phyloP scores from a whole-genome alignment of 2,888 invertebrate genomes.

The Ernsta delagoae region DNA sequence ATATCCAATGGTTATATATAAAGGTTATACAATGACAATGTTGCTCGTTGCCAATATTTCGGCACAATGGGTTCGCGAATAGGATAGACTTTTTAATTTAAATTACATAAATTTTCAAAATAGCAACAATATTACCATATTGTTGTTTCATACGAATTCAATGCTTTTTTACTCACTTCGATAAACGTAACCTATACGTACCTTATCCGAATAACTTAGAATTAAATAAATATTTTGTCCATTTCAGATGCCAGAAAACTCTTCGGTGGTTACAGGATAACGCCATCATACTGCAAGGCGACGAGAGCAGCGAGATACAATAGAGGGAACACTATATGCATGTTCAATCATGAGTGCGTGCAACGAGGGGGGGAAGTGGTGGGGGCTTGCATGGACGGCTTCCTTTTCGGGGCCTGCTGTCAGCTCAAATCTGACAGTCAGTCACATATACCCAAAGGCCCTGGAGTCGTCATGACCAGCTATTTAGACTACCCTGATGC shows the following conservation, averaged over 20 bases:
- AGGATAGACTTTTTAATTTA: no score
- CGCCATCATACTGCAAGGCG: conserved; percentile 92
- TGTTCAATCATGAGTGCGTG: conserved; percentile 96
- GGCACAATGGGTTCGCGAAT: no score
- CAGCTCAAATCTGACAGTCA: conserved; percentile 46
- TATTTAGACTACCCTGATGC: conserved; percentile 76
- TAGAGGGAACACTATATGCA: conserved; percentile 92
- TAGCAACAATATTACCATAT: no score
- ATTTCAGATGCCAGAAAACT: conserved; percentile 86
- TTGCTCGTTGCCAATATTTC: no score
- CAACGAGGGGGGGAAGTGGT: conserved; percentile 92
- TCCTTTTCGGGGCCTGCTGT: conserved; percentile 51
- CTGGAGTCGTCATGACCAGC: conserved; percentile 78
- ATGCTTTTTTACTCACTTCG: no score
- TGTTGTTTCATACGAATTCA: no score
- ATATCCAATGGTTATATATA: no score
- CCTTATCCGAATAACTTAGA: no score
- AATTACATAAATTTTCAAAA: no score
- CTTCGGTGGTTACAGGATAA: conserved; percentile 94
- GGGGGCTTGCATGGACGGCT: conserved; percentile 96
- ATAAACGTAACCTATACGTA: no score
- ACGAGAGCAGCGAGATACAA: conserved; percentile 86
- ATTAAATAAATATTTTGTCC: neutral
- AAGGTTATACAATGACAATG: no score
- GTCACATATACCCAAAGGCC: conserved; percentile 78